These are phyloP conservation scores for Drosophila anomalata DNA, from an alignment of 2,888 invertebrate species.

Conservation along the genomic window DNA sequence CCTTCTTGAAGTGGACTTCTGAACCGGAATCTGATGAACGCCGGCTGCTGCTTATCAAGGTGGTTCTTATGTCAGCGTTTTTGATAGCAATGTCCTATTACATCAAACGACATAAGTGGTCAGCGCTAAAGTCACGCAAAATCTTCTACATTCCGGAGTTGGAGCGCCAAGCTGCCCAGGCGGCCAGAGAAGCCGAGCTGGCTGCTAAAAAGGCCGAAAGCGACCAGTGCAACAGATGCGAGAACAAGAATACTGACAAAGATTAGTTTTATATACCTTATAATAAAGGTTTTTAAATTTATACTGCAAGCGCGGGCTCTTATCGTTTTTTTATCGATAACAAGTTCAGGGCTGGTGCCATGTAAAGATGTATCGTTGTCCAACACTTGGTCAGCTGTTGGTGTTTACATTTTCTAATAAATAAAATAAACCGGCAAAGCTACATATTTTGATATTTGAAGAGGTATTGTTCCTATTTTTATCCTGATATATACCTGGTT, in stretches of 20 bases:
- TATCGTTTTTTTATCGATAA: slow-evolving; percentile 12
- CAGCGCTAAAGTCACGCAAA: slow-evolving; percentile 92
- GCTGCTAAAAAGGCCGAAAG: neutral
- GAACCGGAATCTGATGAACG: slow-evolving; percentile 96
- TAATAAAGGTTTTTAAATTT: slow-evolving; percentile 22
- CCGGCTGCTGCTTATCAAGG: slow-evolving; percentile 91
- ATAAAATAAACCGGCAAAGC: neutral
- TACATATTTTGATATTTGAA: neutral
- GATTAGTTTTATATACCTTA: neutral
- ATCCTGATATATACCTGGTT: neutral
- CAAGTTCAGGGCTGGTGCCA: neutral
- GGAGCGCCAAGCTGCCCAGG: slow-evolving; percentile 1
- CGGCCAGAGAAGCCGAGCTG: neutral
- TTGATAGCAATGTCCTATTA: slow-evolving; percentile 88
- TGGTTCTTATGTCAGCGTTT: slow-evolving; percentile 87
- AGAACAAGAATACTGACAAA: slow-evolving; percentile 3
- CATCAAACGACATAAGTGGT: slow-evolving; percentile 95
- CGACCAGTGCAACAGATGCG: slow-evolving; percentile 10
- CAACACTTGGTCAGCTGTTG: slow-evolving; percentile 1
- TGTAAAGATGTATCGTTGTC: neutral
- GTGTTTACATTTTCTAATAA: slow-evolving; percentile 1
- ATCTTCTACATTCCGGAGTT: slow-evolving; percentile 88
- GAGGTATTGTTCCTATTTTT: neutral
- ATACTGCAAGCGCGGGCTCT: neutral
- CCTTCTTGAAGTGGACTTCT: slow-evolving; percentile 96